Base-by-base conservation (phyloP, 2,888 invertebrate genomes). In the Aricia artaxerxes region DNA sequence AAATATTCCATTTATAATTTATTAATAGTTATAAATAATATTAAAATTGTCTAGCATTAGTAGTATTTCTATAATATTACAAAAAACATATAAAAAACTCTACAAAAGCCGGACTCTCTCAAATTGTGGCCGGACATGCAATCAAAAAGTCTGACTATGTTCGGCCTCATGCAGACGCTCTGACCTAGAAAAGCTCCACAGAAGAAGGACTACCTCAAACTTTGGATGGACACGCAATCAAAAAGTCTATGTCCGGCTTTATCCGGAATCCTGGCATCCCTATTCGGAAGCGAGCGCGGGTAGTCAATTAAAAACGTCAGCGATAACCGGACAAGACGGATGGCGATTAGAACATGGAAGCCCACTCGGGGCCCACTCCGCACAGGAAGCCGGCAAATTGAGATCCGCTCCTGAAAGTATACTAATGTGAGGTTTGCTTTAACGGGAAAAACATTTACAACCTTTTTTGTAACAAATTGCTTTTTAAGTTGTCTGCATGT, bases 241-340 rank as follows among this genome's bases (percentile, higher is more conserved):
- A 57, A 57, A 57, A 16, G 57, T 16, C 4, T 57, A 16, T 57
- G 16, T 57, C 57, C 57, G 16, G 57, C 16, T 57, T 4, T 57
- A 57, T 57, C 57, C 16, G 4, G 57, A 57, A 13, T 13, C 16
- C 16, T 57, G 57, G 57, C 57, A 57, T 16, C 57, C 57, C 57
- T 57, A 80, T 80, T 78, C 81, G 81, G 83, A 83, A 80, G 81
- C 79, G 80, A 80, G 79, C 82, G 82, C 82, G 82, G 82, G 84
- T 79, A 82, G 81, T 81, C 83, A 83, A 83, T 84, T 84, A 83
- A 84, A 84, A 82, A 81, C 79, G 82, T 81, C 69, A 38, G 69
- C 69, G 38, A 80, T 60, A 78, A 78, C 78, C 53, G 79, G 79
- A 79, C 80, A 80, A 81, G 82, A 82, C 81, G 82, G 69, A 69